A percentile compares a stretch with the other conserved stretches of the same genome.
Conservation (phyloP, 2,888 invertebrate genomes). For the Catocala sponsa region DNA sequence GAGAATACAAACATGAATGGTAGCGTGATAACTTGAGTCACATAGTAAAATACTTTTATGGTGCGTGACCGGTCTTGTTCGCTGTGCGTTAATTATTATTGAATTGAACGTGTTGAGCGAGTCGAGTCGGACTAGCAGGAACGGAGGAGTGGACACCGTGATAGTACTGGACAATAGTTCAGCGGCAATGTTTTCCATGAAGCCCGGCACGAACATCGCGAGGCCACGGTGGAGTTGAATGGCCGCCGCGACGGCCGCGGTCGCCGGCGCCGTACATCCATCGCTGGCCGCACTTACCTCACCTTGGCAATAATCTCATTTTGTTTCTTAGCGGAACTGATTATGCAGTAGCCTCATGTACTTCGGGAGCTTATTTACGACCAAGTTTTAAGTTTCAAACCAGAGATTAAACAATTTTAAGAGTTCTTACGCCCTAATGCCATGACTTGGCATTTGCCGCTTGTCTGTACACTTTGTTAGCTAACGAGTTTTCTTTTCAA, state of each 20-base stretch:
- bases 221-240: slow-evolving; percentile 80
- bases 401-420: slow-evolving; percentile 18
- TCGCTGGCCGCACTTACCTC: slow-evolving; percentile 73
- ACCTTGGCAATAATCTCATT: slow-evolving; percentile 81
- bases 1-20: slow-evolving; percentile 17
- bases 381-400: slow-evolving; percentile 25
- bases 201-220: slow-evolving; percentile 57
- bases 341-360: slow-evolving; percentile 62
- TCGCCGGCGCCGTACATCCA: slow-evolving; percentile 72
- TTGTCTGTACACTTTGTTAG: slow-evolving; percentile 4
- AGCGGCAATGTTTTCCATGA: slow-evolving; percentile 45
- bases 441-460: slow-evolving; percentile 17
- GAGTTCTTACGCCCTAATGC: slow-evolving; percentile 12
- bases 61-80: slow-evolving; percentile 34
- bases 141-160: slow-evolving; percentile 19
- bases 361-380: slow-evolving; percentile 39
- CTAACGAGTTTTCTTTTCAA: slow-evolving; percentile 24
- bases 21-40: slow-evolving; percentile 9
- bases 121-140: slow-evolving; percentile 4
- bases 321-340: slow-evolving; percentile 75
- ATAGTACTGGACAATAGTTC: slow-evolving; percentile 30
- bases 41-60: slow-evolving; percentile 36
- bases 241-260: slow-evolving; percentile 70
- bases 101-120: slow-evolving; percentile 18
- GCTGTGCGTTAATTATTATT: slow-evolving; percentile 33